Evolutionary conservation across 2,888 invertebrate species (phyloP), one percentile per base, ranked within the genome.

Genomic region (Pterostichus niger): DNA sequence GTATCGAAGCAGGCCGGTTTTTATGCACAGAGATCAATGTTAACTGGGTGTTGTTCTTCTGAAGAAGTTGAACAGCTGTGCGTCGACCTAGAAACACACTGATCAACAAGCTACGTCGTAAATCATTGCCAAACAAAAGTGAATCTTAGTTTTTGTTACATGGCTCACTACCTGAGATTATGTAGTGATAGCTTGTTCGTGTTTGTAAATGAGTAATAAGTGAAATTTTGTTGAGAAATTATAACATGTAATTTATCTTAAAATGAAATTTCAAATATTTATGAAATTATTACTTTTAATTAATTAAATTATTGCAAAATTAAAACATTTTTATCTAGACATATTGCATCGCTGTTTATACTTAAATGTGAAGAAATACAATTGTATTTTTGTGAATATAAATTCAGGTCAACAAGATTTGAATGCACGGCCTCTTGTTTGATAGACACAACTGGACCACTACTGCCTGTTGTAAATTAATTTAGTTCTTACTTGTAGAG

Each of bases 1-100:
- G 44, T 44, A 6, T 10, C 24, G n/a, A 71, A 71, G 64, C n/a
- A 78, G 11, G 15, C 59, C 59, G 78, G 10, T 78, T 78, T 76
- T 78, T 78, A 61, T 40, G 10, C 9, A 17, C 31, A 15, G 40
- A 78, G 78, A 78, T 78, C 78, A 78, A 78, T 78, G 78, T 78
- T 78, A 78, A 78, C 78, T 78, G 78, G 78, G 59, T 78, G 78
- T 54, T 78, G 75, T n/a, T 75, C 75, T 78, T 35, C 35, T 56
- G 56, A 35, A 11, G 56, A 54, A 56, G 13, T 40, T 40, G 40
- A 54, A 78, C 78, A 77, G 13, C 54, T 56, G 54, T 44, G 24
- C 15, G 46, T 7, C 49, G 49, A 75, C 75, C 75, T 75, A 75
- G 52, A 75, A 52, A 75, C 52, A 31, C 35, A 6, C 44, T 59